A percentile compares a stretch with the other conserved stretches of the same genome.
phyloP scores from a whole-genome alignment of 2,888 invertebrate species.

The Crossocerus cetratus region DNA sequence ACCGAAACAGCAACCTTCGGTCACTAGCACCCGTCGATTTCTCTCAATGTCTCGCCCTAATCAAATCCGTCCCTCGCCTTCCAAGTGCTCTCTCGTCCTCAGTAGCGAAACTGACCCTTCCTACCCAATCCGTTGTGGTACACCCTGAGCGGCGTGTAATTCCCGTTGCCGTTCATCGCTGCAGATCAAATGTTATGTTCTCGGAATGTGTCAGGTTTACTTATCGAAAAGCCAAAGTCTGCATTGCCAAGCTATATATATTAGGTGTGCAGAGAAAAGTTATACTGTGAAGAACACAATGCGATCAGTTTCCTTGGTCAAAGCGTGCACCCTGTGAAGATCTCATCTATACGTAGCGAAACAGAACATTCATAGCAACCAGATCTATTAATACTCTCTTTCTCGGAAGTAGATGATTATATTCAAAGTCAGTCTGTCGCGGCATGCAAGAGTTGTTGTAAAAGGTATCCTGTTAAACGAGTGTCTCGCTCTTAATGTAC shows the following conservation, averaged over 20 bases:
- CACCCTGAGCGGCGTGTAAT: slow-evolving; percentile 87
- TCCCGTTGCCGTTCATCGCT: slow-evolving; percentile 85
- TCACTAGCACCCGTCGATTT: slow-evolving; percentile 41
- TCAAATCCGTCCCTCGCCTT: slow-evolving; percentile 13
- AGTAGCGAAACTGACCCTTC: slow-evolving; percentile 90
- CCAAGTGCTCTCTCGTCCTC: slow-evolving; percentile 62
- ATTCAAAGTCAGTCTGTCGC: background rate
- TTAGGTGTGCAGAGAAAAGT: no score
- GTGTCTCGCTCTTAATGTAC: slow-evolving; percentile 37
- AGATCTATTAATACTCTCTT: background rate
- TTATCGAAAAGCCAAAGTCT: slow-evolving; percentile 18
- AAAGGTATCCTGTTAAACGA: slow-evolving; percentile 7
- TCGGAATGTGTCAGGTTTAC: slow-evolving; percentile 7
- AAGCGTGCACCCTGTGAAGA: background rate
- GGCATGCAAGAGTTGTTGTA: background rate
- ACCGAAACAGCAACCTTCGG: slow-evolving; percentile 34
- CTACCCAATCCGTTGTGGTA: slow-evolving; percentile 89
- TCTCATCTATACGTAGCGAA: background rate
- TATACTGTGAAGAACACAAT: no score
- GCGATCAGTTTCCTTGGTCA: background rate
- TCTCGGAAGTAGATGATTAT: background rate
- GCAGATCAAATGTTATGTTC: slow-evolving; percentile 65
- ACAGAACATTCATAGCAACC: background rate
- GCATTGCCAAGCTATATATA: background rate
- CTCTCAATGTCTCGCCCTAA: slow-evolving; percentile 28